Base-by-base conservation (phyloP, 1,140 invertebrate genomes). In the Lysiphlebus fabarum region DNA sequence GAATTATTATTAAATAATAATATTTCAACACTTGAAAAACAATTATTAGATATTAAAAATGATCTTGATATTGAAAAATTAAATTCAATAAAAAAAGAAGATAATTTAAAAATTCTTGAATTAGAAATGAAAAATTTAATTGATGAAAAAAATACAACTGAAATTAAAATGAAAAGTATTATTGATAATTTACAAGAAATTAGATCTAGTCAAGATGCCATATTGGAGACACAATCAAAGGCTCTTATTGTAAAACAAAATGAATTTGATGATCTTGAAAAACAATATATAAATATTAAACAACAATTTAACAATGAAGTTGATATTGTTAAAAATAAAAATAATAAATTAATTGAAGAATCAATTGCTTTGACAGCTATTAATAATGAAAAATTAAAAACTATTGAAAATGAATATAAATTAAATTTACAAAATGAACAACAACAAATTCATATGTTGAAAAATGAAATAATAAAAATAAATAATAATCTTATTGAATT, bases 141-240 rank as follows among this genome's bases (percentile, higher is more conserved):
- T 37, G 66, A 67, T 45, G 71, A 75, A 42, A 65, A 68, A 43
- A 53, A 66, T 48, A 58, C 62, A 7, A 67, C 64, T 1, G 72
- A 75, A 41, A 48, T 66, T 3, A 74, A 68, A 45, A 45, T 76
- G 53, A 72, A 75, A 36, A 73, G 75, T 56, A 41, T 73, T 6
- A 73, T 76, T 43, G 41, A 60, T 4, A 72, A 70, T 60, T 41
- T 75, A 8, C 69, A 75, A 43, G 66, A 76, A 51, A 61, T 70
- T 8, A 67, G 62, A 55, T 49, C 48, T 6, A 69, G 65, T 42
- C 75, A 74, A 26, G 69, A 73, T 48, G 59, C 59, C 8, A 65
- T 70, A 26, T 43, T 75, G 26, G 55, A 65, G 42, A 63, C 66
- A 7, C 73, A 74, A 47, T 66, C 68, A 37, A 65, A 67, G 57